Evolutionary conservation across 2,888 invertebrate species (phyloP).

Genomic region (Lasioglossum pauxillum): DNA sequence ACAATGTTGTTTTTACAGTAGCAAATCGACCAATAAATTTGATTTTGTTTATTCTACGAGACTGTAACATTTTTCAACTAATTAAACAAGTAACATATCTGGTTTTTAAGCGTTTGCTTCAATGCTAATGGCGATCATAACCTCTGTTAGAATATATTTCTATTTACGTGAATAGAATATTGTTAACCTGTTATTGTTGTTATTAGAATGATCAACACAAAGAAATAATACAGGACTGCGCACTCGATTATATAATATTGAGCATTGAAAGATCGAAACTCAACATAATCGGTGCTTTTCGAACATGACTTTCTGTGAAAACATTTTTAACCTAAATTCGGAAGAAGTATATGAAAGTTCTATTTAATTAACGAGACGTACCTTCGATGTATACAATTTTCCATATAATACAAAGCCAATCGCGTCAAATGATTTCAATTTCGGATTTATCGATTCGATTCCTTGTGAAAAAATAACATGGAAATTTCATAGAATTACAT

Average conservation of each 20-base stretch:
- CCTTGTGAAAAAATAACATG: not conserved
- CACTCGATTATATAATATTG: not conserved
- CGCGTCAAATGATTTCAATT: not conserved
- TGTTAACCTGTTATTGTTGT: not conserved
- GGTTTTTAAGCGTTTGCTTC: not conserved
- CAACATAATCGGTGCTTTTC: not conserved
- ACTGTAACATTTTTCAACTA: not conserved
- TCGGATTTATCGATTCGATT: not conserved
- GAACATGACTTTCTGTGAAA: not conserved
- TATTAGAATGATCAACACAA: not conserved
- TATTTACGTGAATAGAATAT: not conserved
- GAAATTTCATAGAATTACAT: not conserved
- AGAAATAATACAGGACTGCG: not conserved
- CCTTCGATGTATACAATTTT: not conserved
- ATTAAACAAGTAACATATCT: not conserved
- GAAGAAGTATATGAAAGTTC: not conserved
- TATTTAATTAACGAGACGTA: not conserved
- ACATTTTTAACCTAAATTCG: constrained; percentile 5
- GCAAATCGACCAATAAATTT: not conserved
- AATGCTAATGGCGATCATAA: not conserved
- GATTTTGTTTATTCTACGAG: not conserved
- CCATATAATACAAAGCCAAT: not conserved
- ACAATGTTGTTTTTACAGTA: not conserved
- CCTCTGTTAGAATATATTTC: not conserved
- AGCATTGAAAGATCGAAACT: not conserved